Conservation (phyloP, 2,797 vertebrate species). For the Pantherophis alleghaniensis region DNA sequence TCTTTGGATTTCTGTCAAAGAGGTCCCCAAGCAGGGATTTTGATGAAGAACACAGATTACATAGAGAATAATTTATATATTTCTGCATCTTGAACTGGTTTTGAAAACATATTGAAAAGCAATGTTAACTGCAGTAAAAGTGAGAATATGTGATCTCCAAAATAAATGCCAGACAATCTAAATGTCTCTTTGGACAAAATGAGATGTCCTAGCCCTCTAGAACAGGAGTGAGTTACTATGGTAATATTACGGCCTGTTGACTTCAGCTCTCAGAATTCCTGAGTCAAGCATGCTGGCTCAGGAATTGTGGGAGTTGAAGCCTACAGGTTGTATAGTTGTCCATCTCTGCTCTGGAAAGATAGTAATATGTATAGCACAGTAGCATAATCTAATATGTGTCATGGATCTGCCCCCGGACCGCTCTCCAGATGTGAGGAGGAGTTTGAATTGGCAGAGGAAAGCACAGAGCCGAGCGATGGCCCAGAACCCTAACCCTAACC, state of each 20-base stretch:
- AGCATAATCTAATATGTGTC: background rate
- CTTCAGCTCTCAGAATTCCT: background rate
- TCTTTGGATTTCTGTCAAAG: background rate
- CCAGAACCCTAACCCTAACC: too few relatives aligned
- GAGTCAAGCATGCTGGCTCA: background rate
- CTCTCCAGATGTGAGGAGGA: too few relatives aligned
- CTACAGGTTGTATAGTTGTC: background rate
- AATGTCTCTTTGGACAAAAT: background rate
- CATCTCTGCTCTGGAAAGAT: background rate
- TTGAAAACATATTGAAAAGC: background rate
- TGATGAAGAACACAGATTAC: background rate
- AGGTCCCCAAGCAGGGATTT: background rate
- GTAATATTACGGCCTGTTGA: background rate
- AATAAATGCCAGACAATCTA: background rate
- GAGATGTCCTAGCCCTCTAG: background rate
- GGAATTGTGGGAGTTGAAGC: background rate
- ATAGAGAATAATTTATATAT: background rate
- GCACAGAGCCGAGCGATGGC: too few relatives aligned
- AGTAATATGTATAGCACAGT: background rate
- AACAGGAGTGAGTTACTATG: background rate
- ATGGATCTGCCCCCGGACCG: background rate
- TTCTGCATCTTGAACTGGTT: background rate
- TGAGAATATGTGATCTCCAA: background rate
- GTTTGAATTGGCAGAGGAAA: too few relatives aligned
- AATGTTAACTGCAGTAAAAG: background rate